These are phyloP conservation scores for Apamea sordens DNA, from an alignment of 2,888 invertebrate genomes.

Conservation along the genomic window DNA sequence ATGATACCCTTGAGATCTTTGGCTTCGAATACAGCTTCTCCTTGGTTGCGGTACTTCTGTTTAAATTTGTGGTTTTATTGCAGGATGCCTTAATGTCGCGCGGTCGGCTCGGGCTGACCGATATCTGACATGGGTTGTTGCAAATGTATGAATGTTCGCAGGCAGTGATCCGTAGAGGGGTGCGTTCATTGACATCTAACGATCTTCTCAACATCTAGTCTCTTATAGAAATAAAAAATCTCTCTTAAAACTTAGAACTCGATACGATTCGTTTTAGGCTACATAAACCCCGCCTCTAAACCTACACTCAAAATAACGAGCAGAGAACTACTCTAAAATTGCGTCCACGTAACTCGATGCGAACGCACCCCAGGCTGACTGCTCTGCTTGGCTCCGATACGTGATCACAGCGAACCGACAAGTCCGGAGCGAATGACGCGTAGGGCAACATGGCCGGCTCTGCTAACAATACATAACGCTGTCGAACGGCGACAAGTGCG, in stretches of 20 bases:
- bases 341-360: constrained; percentile 56
- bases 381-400: constrained; percentile 27
- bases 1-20: constrained; percentile 71
- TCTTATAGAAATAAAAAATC: constrained; percentile 45
- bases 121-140: constrained; percentile 39
- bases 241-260: constrained; percentile 42
- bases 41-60: constrained; percentile 77
- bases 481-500: constrained; percentile 81
- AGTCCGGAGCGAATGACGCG: constrained; percentile 42
- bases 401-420: constrained; percentile 43
- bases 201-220: constrained; percentile 45
- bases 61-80: constrained; percentile 72
- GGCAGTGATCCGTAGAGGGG: constrained; percentile 59
- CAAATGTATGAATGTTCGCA: constrained; percentile 52
- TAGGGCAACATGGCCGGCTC: constrained; percentile 49
- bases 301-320: constrained; percentile 51
- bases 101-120: constrained; percentile 58
- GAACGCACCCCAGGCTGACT: constrained; percentile 58
- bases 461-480: constrained; percentile 67
- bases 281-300: constrained; percentile 52
- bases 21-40: constrained; percentile 73
- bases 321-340: constrained; percentile 49
- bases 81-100: constrained; percentile 64
- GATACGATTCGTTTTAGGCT: constrained; percentile 57
- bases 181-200: constrained; percentile 60